phyloP scores from a whole-genome alignment of 2,888 invertebrate species.

The Brachylomia viminalis region DNA sequence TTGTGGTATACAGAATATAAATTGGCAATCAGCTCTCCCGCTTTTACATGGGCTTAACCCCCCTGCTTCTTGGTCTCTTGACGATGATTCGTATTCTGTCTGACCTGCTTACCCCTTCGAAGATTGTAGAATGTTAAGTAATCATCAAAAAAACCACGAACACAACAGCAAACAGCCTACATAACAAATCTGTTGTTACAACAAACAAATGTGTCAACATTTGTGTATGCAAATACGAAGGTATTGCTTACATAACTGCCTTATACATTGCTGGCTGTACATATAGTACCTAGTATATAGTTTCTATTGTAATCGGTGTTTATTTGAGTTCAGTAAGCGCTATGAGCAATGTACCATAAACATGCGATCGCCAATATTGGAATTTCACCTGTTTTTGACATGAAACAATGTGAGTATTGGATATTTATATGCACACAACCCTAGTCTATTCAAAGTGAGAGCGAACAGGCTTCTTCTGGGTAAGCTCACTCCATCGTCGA shows the following conservation, averaged over 20 bases:
- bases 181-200: slow-evolving; percentile 18
- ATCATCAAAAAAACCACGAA: not conserved
- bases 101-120: not conserved
- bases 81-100: not conserved
- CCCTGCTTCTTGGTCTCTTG: not conserved
- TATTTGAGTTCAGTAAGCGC: slow-evolving; percentile 1
- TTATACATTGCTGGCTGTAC: not conserved
- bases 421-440: not conserved
- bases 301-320: not conserved
- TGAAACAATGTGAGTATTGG: not conserved
- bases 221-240: slow-evolving; percentile 30
- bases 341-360: slow-evolving; percentile 1
- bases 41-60: not conserved
- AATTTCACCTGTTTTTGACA: slow-evolving; percentile 1
- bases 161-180: not conserved
- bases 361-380: not conserved
- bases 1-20: not conserved
- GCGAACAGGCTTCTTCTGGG: too few species aligned
- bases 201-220: slow-evolving; percentile 32
- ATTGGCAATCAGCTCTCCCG: not conserved
- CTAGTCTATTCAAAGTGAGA: too few species aligned
- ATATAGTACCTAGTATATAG: not conserved
- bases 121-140: not conserved
- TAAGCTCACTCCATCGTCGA: too few species aligned
- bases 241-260: slow-evolving; percentile 16